Base-by-base conservation (phyloP, 2,888 invertebrate species). In the Cinara cedri region DNA sequence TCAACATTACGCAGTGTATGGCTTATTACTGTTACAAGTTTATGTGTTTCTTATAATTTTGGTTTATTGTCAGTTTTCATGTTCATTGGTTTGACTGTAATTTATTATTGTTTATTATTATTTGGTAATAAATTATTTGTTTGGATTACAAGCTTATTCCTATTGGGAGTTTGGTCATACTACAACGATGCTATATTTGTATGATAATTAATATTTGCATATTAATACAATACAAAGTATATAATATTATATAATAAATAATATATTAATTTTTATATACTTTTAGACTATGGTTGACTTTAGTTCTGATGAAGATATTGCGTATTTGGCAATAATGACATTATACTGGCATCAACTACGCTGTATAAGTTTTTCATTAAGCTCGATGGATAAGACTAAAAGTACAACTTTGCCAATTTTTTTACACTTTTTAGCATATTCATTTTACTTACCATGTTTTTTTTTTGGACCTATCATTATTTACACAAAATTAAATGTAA, bases 401-500 rank as follows among this genome's bases (percentile, higher is more conserved):
- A 82, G 63, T 83, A 83, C 85, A 71, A 85, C 81, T 54, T 70
- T 62, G 63, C 26, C 44, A 24, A 55, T 51, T 54, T 81, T 57
- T 83, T 84, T 87, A 72, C 88, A 90, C 82, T 88, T 91, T 83
- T 85, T 93, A 72, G 90, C 91, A 24, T 97, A 96, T 85, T 89
- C 90, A 81, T 88, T 95, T 71, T 96, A 97, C 86, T 88, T 95
- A 74, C 97, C 97, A 24, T 88, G 92, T n/a, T 87, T 94, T 81
- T 91, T 92, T 83, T 88, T 91, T 83, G 97, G 97, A 21, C 97
- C 97, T n/a, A 88, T 96, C 78, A 89, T 96, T 83, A 87, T 91
- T 10, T 95, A 91, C 86, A 88, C 90, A 82, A 90, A 92, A 81
- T 96, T 93, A 86, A 86, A 68, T 34, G 76, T 78, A 76, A 76